Percentiles rank a stretch among this genome's conserved stretches.
phyloP scores from a whole-genome alignment of 2,113 vertebrate genomes.

The Mormyrus lacerda region DNA sequence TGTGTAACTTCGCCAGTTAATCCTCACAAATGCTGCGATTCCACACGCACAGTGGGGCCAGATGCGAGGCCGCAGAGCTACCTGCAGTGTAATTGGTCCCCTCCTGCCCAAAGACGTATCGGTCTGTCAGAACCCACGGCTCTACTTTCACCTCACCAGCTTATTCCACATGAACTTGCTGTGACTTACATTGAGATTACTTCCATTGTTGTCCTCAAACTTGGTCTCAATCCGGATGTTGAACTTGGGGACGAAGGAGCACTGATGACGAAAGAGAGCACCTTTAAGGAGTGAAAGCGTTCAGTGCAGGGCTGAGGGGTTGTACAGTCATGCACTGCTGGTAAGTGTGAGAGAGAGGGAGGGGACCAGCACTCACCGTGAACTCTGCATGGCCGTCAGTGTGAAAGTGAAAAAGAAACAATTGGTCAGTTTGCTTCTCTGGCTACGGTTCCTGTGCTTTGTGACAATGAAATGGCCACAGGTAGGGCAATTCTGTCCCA shows the following conservation, averaged over 20 bases:
- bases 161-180: slow-evolving; percentile 9
- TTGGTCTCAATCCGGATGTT: slow-evolving; percentile 65
- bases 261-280: slow-evolving; percentile 19
- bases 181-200: slow-evolving; percentile 60
- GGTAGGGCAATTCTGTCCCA: not conserved
- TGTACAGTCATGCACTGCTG: slow-evolving; percentile 38
- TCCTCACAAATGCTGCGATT: not conserved
- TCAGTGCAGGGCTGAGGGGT: not conserved
- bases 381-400: slow-evolving; percentile 55
- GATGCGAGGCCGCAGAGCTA: not conserved
- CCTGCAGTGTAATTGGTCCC: not conserved
- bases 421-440: not conserved
- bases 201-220: slow-evolving; percentile 66
- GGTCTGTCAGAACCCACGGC: not conserved
- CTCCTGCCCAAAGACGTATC: not conserved
- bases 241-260: slow-evolving; percentile 53
- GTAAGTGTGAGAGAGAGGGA: slow-evolving; percentile 37
- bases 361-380: slow-evolving; percentile 53
- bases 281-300: slow-evolving; percentile 23
- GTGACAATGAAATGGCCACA: not conserved
- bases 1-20: not conserved
- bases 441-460: not conserved
- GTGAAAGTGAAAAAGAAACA: slow-evolving; percentile 34
- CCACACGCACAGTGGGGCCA: not conserved
- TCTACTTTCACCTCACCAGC: not conserved